phyloP scores from a whole-genome alignment of 1,140 invertebrate species.

The Doryteuthis pealeii region DNA sequence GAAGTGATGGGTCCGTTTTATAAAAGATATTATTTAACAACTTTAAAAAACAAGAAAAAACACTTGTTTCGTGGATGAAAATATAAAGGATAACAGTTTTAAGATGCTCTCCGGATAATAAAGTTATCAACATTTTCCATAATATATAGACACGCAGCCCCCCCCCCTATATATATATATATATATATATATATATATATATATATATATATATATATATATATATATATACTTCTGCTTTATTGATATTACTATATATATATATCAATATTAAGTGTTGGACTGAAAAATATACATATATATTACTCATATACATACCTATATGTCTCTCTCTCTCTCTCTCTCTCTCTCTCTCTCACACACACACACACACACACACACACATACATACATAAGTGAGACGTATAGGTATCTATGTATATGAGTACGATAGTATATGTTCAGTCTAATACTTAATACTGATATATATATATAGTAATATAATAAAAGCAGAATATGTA shows the following conservation, averaged over 20 bases:
- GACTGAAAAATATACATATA: too few relatives aligned
- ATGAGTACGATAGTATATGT: neutral
- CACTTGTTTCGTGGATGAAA: too few relatives aligned
- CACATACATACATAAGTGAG: neutral
- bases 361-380: neutral
- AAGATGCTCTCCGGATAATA: too few relatives aligned
- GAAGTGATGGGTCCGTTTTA: too few relatives aligned
- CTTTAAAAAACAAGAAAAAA: too few relatives aligned
- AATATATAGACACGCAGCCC: neutral
- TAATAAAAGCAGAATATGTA: neutral
- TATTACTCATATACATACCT: too few relatives aligned
- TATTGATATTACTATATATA: neutral
- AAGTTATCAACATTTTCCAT: too few relatives aligned
- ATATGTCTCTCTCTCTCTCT: too few relatives aligned
- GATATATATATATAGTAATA: neutral
- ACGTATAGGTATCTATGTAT: neutral
- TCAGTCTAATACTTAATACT: neutral
- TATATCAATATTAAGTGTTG: neutral
- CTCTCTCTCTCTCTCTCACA: too few relatives aligned
- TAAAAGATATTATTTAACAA: too few relatives aligned
- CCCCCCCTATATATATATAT: neutral
- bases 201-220: neutral
- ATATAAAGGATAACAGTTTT: too few relatives aligned
- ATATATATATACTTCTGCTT: neutral
- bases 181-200: neutral